Evolutionary conservation across 2,797 vertebrate species (phyloP), one percentile per base, ranked within the genome.

Genomic region (Sebastes nivosus): DNA sequence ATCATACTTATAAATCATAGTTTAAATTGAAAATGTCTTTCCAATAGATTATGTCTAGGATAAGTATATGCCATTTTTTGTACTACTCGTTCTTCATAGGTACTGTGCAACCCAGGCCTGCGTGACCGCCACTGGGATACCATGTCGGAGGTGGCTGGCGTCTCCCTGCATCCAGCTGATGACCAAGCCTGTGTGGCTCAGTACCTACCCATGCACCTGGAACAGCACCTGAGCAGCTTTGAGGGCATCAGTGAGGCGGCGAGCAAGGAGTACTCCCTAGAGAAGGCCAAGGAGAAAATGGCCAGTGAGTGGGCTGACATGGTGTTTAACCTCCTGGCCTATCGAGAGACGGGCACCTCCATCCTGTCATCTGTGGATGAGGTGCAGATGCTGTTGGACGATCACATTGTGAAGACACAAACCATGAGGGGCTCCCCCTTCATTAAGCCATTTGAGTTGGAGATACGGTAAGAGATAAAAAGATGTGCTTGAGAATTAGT

Each of bases 351-450:
- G 0, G 97, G 97, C 80, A 97, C 96, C 2, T 92, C 70, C 76
- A 96, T 98, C 92, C 91, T 98, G 75, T 96, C 97, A 3, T 94
- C 96, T 7, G 91, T 98, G 78, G 97, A 97, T 27, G 97, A 97
- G 18, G 94, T 97, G 70, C 97, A 98, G 89, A 96, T 96, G 94
- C 85, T 98, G 63, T 34, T 98, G 88, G 97, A 98, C 29, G 97
- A 98, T 81, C 97, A 98, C 68, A 97, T 97, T 46, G 93, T 98
- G 29, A 98, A 99, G 94, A 97, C 97, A 1, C 97, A 98, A 87
- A 96, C 97, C 20, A 97, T 97, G 97, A 95, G 95, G 88, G 97
- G 96, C 20, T 98, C 97, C 8, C 95, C 96, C 1, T 98, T 97
- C 81, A 96, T 97, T 77, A 97, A 97, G 75, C 96, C 97, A 60